Percentiles rank a stretch among this genome's conserved stretches.
Conservation (phyloP, 2,113 vertebrate genomes). For the Platichthys flesus region DNA sequence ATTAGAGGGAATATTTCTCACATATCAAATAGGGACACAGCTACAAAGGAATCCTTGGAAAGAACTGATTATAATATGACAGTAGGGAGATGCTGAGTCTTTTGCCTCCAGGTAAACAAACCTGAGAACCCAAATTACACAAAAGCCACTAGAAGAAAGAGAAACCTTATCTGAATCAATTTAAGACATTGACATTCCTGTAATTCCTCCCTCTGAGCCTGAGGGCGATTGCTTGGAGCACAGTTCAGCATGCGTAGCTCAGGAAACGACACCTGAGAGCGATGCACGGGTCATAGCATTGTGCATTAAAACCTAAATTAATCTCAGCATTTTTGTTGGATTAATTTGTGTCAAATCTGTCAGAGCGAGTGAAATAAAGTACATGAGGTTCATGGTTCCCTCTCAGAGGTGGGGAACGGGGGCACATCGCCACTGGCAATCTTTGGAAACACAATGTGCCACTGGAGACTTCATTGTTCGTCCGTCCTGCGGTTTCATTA, state of each 20-base stretch:
- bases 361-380: background rate
- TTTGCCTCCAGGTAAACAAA: conserved; percentile 48
- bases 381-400: conserved; percentile 16
- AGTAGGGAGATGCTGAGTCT: conserved; percentile 1
- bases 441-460: conserved; percentile 52
- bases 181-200: conserved; percentile 53
- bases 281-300: background rate
- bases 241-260: background rate
- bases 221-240: conserved; percentile 32
- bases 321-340: background rate
- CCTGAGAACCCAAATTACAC: conserved; percentile 27
- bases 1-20: conserved; percentile 9
- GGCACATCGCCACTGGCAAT: conserved; percentile 35
- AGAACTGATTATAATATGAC: conserved; percentile 25
- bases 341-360: conserved; percentile 1
- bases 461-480: conserved; percentile 66
- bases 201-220: conserved; percentile 36
- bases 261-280: conserved; percentile 8
- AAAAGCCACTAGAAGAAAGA: conserved; percentile 14
- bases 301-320: background rate
- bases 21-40: conserved; percentile 15
- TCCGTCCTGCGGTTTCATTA: conserved; percentile 56
- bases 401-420: conserved; percentile 46
- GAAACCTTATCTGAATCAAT: conserved; percentile 51
- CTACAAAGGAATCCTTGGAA: conserved; percentile 22